Percentiles rank a stretch among this genome's conserved stretches.
These are phyloP conservation scores for Rhodinocichla rosea DNA, from an alignment of 2,113 vertebrate genomes.

Conservation along the genomic window DNA sequence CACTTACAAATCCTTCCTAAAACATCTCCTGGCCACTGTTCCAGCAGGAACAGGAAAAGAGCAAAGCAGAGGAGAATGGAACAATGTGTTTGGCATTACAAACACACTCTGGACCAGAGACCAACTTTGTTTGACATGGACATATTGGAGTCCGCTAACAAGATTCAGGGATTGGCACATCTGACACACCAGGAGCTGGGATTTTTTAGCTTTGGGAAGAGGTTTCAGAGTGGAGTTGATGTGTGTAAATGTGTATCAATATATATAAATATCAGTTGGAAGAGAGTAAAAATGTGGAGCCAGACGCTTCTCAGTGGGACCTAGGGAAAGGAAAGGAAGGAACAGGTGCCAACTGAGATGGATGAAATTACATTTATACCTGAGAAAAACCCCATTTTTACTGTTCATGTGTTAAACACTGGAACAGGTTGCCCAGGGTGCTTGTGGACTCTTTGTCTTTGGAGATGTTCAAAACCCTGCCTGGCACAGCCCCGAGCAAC, in stretches of 20 bases:
- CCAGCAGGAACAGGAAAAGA: neutral
- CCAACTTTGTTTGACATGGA: neutral
- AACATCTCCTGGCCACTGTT: neutral
- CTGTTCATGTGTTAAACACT: neutral
- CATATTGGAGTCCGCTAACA: neutral
- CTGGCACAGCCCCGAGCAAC: neutral
- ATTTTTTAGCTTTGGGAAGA: neutral
- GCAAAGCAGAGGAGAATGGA: neutral
- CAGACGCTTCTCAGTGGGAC: neutral
- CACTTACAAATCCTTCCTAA: neutral
- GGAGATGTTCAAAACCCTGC: neutral
- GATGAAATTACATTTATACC: fast-evolving
- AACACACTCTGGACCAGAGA: neutral
- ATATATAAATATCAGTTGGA: neutral
- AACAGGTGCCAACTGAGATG: neutral
- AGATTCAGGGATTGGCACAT: neutral
- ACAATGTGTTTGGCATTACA: neutral
- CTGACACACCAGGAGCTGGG: neutral
- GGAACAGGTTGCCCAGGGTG: neutral
- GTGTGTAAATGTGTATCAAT: neutral
- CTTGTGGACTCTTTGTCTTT: neutral
- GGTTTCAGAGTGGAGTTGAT: neutral
- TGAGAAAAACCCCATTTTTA: neutral
- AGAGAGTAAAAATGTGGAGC: neutral
- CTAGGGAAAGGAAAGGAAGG: neutral